Evolutionary conservation across 2,888 invertebrate genomes (phyloP).

Genomic region (Malthinus seriepunctatus): DNA sequence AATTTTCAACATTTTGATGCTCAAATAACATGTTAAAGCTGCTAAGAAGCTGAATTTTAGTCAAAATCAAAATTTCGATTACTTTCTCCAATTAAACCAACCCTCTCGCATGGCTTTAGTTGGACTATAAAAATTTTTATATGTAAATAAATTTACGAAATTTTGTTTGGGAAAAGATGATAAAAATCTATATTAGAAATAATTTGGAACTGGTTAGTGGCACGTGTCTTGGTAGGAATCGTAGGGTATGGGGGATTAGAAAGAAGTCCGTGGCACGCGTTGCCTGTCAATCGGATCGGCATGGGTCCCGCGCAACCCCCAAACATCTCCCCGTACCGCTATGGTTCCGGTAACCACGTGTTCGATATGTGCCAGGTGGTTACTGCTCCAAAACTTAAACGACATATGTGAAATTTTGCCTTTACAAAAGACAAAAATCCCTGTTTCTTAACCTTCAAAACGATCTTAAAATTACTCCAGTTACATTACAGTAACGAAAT

Average conservation of each 20-base stretch:
- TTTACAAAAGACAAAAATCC: conserved; percentile 42
- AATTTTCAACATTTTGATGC: too few relatives aligned
- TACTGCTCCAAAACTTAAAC: conserved; percentile 49
- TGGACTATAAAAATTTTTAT: too few relatives aligned
- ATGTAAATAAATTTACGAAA: background rate
- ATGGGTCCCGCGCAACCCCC: conserved; percentile 34
- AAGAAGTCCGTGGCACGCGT: conserved; percentile 32
- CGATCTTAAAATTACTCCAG: too few relatives aligned
- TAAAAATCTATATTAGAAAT: background rate
- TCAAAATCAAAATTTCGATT: too few relatives aligned
- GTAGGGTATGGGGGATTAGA: conserved; percentile 15
- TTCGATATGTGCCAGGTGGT: conserved; percentile 53
- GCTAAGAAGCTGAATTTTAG: too few relatives aligned
- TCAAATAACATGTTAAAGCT: too few relatives aligned
- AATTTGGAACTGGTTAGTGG: conserved; percentile 19
- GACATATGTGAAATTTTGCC: conserved; percentile 49
- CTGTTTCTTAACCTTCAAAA: conserved; percentile 32
- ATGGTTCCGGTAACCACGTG: conserved; percentile 50
- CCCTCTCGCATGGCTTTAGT: too few relatives aligned
- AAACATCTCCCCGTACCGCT: conserved; percentile 36
- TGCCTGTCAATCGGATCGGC: conserved; percentile 28
- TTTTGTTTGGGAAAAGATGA: background rate
- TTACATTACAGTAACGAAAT: too few relatives aligned
- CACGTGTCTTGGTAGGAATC: conserved; percentile 26
- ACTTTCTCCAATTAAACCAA: too few relatives aligned